Conservation (phyloP, 2,888 invertebrate genomes). For the Peribatodes rhomboidaria region DNA sequence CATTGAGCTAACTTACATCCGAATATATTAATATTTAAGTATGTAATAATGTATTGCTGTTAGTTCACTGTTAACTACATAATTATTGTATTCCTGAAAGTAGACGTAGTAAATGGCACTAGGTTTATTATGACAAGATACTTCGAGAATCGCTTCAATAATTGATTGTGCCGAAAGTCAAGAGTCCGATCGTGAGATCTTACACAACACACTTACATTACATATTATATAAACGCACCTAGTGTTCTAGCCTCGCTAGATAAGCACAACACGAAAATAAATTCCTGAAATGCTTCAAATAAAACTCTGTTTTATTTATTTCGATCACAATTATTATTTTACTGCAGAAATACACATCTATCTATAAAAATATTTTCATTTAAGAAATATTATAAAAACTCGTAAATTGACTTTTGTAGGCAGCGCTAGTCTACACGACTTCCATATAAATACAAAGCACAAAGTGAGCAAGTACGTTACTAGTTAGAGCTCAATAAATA, state of each 20-base stretch:
- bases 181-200: slow-evolving; percentile 62
- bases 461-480: slow-evolving; percentile 78
- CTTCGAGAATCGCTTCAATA: slow-evolving; percentile 63
- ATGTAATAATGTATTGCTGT: slow-evolving; percentile 77
- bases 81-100: slow-evolving; percentile 76
- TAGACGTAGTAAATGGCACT: slow-evolving; percentile 82
- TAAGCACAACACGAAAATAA: slow-evolving; percentile 79
- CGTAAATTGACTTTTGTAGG: slow-evolving; percentile 79
- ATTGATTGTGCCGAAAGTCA: slow-evolving; percentile 69
- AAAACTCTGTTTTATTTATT: slow-evolving; percentile 84
- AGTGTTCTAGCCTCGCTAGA: slow-evolving; percentile 81
- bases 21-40: slow-evolving; percentile 84
- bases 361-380: slow-evolving; percentile 76
- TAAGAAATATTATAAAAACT: slow-evolving; percentile 68
- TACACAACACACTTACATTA: slow-evolving; percentile 64
- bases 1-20: slow-evolving; percentile 85
- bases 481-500: slow-evolving; percentile 69
- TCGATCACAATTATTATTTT: slow-evolving; percentile 82
- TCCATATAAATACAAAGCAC: slow-evolving; percentile 78
- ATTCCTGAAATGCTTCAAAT: slow-evolving; percentile 84
- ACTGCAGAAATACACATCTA: slow-evolving; percentile 72
- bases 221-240: slow-evolving; percentile 69
- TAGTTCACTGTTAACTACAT: slow-evolving; percentile 79
- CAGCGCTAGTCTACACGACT: slow-evolving; percentile 64
- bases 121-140: slow-evolving; percentile 83